Conservation (phyloP, 1,140 invertebrate genomes). For the Sminthurinus signatus region DNA sequence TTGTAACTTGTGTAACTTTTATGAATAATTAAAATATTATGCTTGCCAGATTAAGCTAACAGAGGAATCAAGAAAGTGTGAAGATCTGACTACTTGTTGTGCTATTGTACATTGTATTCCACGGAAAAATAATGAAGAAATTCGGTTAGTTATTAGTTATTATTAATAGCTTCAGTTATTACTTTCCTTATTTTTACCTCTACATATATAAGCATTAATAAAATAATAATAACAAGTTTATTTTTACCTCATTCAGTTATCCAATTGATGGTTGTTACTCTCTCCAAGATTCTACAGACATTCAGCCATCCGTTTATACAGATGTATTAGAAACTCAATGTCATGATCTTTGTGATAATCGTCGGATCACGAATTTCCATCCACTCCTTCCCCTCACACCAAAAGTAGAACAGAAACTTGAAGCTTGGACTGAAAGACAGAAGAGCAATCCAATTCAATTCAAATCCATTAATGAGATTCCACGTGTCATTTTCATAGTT, state of each 20-base stretch:
- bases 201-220: not conserved
- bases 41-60: not conserved
- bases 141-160: not conserved
- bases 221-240: not conserved
- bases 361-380: not conserved
- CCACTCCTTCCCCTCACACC: not conserved
- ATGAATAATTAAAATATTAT: too few relatives aligned
- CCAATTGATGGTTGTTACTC: not conserved
- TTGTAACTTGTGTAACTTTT: not conserved
- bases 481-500: not conserved
- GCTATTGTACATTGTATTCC: not conserved
- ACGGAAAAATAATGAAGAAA: not conserved
- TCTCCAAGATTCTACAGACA: not conserved
- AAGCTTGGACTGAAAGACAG: not conserved
- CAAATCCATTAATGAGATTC: not conserved
- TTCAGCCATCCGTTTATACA: not conserved
- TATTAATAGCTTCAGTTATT: not conserved
- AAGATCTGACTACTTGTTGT: not conserved
- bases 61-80: not conserved
- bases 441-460: not conserved
- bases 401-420: not conserved
- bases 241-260: not conserved
- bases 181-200: not conserved
- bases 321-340: not conserved
- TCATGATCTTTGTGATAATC: constrained; percentile 10